Evolutionary conservation across 53 echinoderm and acorn worm species (phyloP).

Genomic region (Temnopleurus reevesii): DNA sequence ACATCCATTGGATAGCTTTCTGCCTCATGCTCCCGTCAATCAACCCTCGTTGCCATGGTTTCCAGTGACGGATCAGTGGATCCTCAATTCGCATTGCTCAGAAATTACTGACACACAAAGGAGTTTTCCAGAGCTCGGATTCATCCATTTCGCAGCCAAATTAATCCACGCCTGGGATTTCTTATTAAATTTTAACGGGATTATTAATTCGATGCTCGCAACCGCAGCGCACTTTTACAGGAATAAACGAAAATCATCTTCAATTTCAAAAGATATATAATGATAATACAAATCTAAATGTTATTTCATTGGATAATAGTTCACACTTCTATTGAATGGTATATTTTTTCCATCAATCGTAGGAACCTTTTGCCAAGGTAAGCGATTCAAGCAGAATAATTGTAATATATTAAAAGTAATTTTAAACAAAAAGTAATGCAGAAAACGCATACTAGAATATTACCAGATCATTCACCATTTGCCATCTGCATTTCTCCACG

Average conservation of each 20-base stretch:
- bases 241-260: constrained; percentile 31
- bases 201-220: constrained; percentile 52
- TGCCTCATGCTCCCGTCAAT: constrained; percentile 81
- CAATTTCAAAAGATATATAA: constrained; percentile 21
- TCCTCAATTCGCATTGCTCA: constrained; percentile 43
- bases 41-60: constrained; percentile 76
- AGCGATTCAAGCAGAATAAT: constrained; percentile 6
- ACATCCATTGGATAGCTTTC: constrained; percentile 37
- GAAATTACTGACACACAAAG: constrained; percentile 61
- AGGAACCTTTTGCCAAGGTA: constrained; percentile 28
- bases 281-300: constrained; percentile 30
- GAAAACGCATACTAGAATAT: too few species aligned
- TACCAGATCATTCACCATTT: too few species aligned
- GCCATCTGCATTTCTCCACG: too few species aligned
- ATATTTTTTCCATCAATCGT: not conserved
- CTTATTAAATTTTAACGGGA: constrained; percentile 60
- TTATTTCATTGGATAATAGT: constrained; percentile 44
- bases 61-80: constrained; percentile 46
- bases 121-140: constrained; percentile 52
- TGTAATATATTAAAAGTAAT: too few species aligned
- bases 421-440: too few species aligned
- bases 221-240: constrained; percentile 30
- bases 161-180: constrained; percentile 59
- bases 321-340: constrained; percentile 4
- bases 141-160: constrained; percentile 59